Percentiles rank a stretch among this genome's conserved stretches.
These are phyloP conservation scores for Illadopsis cleaveri DNA, from an alignment of 2,113 vertebrate species.

Conservation along the genomic window DNA sequence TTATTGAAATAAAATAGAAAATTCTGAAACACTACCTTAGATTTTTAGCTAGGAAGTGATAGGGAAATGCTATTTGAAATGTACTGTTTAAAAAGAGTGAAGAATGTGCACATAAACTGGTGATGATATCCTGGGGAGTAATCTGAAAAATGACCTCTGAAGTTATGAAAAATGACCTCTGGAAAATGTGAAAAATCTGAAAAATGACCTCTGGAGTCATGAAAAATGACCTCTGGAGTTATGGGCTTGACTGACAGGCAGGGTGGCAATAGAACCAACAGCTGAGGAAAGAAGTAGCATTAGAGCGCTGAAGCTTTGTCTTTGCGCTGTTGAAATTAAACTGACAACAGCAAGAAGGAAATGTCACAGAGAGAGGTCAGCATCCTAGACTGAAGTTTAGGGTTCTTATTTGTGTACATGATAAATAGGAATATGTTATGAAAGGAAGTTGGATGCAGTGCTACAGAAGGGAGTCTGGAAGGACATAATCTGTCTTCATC, in stretches of 20 bases:
- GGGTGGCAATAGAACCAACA: neutral
- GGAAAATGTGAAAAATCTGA: neutral
- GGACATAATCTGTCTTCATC: neutral
- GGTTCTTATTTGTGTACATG: neutral
- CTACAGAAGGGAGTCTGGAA: neutral
- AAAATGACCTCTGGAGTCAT: neutral
- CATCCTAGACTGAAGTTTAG: neutral
- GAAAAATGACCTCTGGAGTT: neutral
- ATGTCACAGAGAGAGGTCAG: neutral
- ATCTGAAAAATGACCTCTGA: neutral
- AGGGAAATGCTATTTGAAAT: neutral
- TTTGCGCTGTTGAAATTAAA: neutral
- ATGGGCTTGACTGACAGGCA: neutral
- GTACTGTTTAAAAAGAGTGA: neutral
- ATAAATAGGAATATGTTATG: neutral
- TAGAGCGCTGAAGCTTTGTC: neutral
- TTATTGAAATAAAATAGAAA: neutral
- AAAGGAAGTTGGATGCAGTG: neutral
- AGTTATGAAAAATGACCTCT: neutral
- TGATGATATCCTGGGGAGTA: neutral
- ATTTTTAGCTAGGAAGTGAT: neutral
- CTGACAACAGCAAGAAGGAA: neutral
- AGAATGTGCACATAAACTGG: neutral
- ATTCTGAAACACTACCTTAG: neutral
- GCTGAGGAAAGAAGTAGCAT: neutral